These are phyloP conservation scores for Tenthredo notha DNA, from an alignment of 2,888 invertebrate species.

Conservation along the genomic window DNA sequence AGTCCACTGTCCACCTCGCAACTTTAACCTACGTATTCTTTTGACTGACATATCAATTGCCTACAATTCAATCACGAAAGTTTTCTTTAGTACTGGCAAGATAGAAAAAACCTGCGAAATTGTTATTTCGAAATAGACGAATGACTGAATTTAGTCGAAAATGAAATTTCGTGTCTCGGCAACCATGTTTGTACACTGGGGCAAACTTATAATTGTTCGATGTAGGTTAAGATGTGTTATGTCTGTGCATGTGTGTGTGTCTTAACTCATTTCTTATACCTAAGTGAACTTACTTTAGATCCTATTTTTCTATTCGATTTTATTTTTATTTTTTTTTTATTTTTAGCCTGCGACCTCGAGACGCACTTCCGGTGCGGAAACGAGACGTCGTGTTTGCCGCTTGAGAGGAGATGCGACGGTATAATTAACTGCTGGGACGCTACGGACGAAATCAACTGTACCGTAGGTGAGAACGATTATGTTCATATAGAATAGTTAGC, in stretches of 20 bases:
- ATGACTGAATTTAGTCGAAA: not conserved
- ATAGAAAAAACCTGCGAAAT: not conserved
- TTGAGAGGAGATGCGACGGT: constrained; percentile 85
- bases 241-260: not conserved
- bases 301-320: constrained; percentile 27
- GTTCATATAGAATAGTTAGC: not conserved
- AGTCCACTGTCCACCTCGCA: not conserved
- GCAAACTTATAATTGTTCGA: not conserved
- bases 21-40: not conserved
- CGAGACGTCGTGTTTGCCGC: constrained; percentile 86
- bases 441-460: constrained; percentile 87
- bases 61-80: not conserved
- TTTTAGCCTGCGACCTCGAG: constrained; percentile 84
- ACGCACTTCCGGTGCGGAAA: constrained; percentile 88
- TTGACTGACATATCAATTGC: not conserved
- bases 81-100: not conserved
- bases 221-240: not conserved
- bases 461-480: constrained; percentile 79
- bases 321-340: constrained; percentile 66
- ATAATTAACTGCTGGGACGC: constrained; percentile 90
- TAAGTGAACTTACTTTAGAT: constrained; percentile 7
- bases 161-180: not conserved
- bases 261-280: not conserved
- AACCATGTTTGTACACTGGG: not conserved
- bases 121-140: not conserved